Conservation (phyloP, 2,113 vertebrate species). For the Artemisiospiza belli region DNA sequence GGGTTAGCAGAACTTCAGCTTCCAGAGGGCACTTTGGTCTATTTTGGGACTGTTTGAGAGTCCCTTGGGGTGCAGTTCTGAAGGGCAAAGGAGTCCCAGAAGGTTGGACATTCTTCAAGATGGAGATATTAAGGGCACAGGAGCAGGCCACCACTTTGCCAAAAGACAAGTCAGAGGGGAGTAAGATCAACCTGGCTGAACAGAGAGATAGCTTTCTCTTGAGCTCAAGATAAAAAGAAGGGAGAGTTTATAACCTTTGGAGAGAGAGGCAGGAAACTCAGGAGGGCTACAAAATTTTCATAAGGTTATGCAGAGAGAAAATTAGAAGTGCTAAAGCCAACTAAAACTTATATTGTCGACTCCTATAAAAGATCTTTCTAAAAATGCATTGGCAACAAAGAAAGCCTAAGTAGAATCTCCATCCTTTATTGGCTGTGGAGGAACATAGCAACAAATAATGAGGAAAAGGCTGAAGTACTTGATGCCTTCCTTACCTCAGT, state of each 20-base stretch:
- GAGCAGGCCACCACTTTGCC: accelerated
- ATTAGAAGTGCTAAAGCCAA: not conserved
- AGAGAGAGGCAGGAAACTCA: not conserved
- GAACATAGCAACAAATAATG: not conserved
- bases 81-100: not conserved
- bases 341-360: not conserved
- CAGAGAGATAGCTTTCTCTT: not conserved
- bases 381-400: not conserved
- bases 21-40: not conserved
- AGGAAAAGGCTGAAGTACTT: not conserved
- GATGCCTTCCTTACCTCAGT: not conserved
- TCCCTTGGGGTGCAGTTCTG: not conserved
- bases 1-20: not conserved
- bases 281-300: not conserved
- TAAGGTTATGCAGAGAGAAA: not conserved
- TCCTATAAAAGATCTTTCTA: not conserved
- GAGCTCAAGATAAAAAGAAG: not conserved
- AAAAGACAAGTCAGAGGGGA: not conserved
- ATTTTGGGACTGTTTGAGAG: not conserved
- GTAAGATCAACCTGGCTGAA: not conserved
- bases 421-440: not conserved
- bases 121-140: not conserved
- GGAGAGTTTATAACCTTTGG: not conserved
- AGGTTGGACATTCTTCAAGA: not conserved
- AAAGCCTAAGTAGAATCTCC: not conserved